Evolutionary conservation across 2,113 vertebrate species (phyloP), one percentile per base, ranked within the genome.

Genomic region (Hiodon alosoides): DNA sequence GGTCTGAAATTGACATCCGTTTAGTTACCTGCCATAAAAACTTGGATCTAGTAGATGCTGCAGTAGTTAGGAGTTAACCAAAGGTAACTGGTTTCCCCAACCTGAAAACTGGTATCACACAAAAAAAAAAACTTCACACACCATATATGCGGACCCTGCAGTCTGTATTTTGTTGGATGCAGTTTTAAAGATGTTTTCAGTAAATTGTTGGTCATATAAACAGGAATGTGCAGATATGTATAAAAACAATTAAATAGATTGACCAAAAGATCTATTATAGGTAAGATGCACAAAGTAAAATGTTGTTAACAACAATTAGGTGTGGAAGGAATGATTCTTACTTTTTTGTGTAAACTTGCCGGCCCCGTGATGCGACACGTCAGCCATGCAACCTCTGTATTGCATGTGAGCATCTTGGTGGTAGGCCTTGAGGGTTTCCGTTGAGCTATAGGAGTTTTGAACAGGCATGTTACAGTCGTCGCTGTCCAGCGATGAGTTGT

Each of bases 381-480:
- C 94, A 0, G 92, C 90, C 68, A 93, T 92, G 59, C 93, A 84
- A 71, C 90, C 93, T 11, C 91, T 92, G 2, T 94, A 95, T 81
- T 92, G 93, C 86, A 93, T 89, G 79, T 88, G 93, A 79, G 85
- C 84, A 61, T 95, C 94, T 0, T 93, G 74, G 67, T 95, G 93
- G 3, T 93, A 95, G 0, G 93, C 92, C 80, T 93, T 93, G 50
- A 95, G 87, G 0, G 92, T 95, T 86, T 94, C 93, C 0, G 91
- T 95, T 78, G 93, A 94, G 87, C 93, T 94, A 77, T 95, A 95
- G 17, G 93, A 93, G 73, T 93, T 94, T 87, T 94, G 93, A 0
- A 90, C 92, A 60, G 91, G 91, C 9, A 93, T 90, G 7, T 17
- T 48, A 81, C 93, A 92, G 83, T 94, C 93, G 46, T 93, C 92